Base-by-base conservation (phyloP, 2,797 vertebrate genomes). In the Heterohyrax brucei region DNA sequence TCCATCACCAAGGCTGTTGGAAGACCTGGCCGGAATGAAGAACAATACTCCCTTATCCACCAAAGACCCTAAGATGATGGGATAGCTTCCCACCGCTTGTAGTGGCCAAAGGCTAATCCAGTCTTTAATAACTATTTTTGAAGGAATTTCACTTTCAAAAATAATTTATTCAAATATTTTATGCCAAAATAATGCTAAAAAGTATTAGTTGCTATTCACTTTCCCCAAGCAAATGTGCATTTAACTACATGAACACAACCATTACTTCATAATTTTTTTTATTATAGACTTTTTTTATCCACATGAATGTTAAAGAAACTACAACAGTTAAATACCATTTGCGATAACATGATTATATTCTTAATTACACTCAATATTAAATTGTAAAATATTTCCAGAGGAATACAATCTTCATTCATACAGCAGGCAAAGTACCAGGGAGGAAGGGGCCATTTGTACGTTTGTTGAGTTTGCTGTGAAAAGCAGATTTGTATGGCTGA, bases 231-330 rank as follows among this genome's bases (percentile, higher is more conserved):
- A 93, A 97, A 72, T 68, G 68, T 21, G 78, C 82, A 97, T 96
- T 97, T 98, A 98, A 98, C 87, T 97, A 96, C 96, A 98, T 97
- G 96, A 98, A 97, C 97, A 96, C 97, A 96, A 96, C 95, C 95
- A 96, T 97, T 97, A 97, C 96, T 95, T 98, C 96, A 98, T 99
- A 98, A 96, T 97, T 98, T 98, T 98, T 99, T 98, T 99, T 99
- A 99, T 99, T 99, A 99, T 99, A 99, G 99, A 99, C 98, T 99
- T 99, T 99, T 99, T 99, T 99, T 99, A 99, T 99, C 98, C 99
- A 99, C 99, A 99, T 99, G 99, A 99, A 99, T 99, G 99, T 99
- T 99, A 99, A 99, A 99, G 99, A 99, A 99, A 99, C 99, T 99
- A 99, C 99, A 99, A 99, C 99, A 99, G 99, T 99, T 99, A 99